These are phyloP conservation scores for Setophaga petechia DNA, from an alignment of 2,113 vertebrate species.

Conservation along the genomic window DNA sequence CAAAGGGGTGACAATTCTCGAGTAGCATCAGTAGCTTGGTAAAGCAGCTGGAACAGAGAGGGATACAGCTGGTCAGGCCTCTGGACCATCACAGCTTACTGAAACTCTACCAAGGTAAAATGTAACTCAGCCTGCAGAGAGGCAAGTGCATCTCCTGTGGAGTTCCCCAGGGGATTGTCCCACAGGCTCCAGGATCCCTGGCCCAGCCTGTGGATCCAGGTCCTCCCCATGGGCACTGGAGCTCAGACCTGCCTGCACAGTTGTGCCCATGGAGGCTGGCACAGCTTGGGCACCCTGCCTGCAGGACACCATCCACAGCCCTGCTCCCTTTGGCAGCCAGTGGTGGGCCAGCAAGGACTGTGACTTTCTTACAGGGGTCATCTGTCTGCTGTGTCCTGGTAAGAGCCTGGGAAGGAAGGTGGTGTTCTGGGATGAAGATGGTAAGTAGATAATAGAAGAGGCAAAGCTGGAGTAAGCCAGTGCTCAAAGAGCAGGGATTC, in stretches of 20 bases:
- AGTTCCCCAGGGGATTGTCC: not conserved
- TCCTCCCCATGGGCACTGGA: rapidly evolving
- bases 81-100: not conserved
- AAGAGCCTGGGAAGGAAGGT: not conserved
- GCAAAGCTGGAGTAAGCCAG: not conserved
- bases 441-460: not conserved
- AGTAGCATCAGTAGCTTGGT: not conserved
- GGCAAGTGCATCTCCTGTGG: not conserved
- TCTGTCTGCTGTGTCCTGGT: not conserved
- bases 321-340: rapidly evolving
- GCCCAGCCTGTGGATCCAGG: not conserved
- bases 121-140: not conserved
- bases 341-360: rapidly evolving
- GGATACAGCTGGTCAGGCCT: not conserved
- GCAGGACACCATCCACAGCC: not conserved
- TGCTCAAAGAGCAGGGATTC: not conserved
- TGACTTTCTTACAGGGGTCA: not conserved
- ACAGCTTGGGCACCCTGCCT: not conserved
- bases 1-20: rapidly evolving
- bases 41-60: not conserved
- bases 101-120: not conserved
- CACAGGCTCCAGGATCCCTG: not conserved
- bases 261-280: not conserved
- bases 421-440: not conserved
- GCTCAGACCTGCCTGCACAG: rapidly evolving